Evolutionary conservation across 2,113 vertebrate genomes (phyloP).

Genomic region (Nestor notabilis): DNA sequence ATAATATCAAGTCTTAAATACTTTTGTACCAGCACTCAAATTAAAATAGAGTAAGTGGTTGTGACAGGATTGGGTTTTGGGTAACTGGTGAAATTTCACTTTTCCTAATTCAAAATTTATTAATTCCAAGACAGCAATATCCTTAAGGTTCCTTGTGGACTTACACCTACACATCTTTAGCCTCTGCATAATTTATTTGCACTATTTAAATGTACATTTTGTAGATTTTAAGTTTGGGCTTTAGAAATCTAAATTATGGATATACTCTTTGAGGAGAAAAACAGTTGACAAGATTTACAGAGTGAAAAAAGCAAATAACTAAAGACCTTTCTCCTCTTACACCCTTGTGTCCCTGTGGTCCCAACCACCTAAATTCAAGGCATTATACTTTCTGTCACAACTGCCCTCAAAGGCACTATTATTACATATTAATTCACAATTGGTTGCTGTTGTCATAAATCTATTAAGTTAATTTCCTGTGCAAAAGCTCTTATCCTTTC

Average conservation of each 20-base stretch:
- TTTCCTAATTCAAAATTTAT: background rate
- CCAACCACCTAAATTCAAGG: background rate
- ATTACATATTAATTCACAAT: background rate
- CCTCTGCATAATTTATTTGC: background rate
- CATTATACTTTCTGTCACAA: background rate
- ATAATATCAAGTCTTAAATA: background rate
- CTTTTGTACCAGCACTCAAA: background rate
- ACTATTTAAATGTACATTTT: background rate
- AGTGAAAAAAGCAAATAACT: background rate
- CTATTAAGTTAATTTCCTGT: background rate
- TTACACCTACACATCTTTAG: background rate
- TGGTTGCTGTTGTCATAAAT: background rate
- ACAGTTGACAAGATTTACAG: background rate
- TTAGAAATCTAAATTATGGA: background rate
- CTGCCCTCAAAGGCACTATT: background rate
- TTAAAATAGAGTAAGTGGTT: background rate
- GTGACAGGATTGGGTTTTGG: background rate
- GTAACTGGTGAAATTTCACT: background rate
- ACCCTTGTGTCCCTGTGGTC: background rate
- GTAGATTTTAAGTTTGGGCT: background rate
- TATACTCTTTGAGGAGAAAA: background rate
- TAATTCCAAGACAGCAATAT: background rate
- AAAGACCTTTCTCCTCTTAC: background rate
- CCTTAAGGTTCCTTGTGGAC: background rate
- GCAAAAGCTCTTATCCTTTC: background rate